These are phyloP conservation scores for Diploptera punctata DNA, from an alignment of 2,888 invertebrate genomes.

Conservation along the genomic window DNA sequence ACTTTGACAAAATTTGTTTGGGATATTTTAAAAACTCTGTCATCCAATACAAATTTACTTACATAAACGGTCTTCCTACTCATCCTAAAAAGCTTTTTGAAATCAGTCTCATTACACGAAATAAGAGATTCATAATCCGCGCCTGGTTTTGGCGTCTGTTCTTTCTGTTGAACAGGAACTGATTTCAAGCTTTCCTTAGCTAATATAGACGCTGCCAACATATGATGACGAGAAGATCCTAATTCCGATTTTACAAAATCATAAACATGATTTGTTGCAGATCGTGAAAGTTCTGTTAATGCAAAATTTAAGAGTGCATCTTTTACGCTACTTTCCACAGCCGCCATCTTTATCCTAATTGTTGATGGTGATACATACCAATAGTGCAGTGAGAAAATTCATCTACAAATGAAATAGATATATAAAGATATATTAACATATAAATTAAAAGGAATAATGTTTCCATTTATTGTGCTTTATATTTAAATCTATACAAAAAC, in stretches of 20 bases:
- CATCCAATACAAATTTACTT: no score
- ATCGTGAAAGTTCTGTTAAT: constrained; percentile 30
- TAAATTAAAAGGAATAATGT: no score
- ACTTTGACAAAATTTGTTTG: no score
- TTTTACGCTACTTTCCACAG: neutral
- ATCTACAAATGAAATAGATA: no score
- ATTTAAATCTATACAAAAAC: no score
- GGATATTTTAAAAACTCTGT: no score
- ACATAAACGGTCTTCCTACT: constrained; percentile 23
- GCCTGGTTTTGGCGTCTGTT: neutral
- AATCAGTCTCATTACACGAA: constrained; percentile 21
- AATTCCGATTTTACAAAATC: constrained; percentile 31
- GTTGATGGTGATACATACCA: no score
- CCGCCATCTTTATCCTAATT: neutral
- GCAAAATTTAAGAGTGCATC: constrained; percentile 38
- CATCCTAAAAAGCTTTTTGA: constrained; percentile 30
- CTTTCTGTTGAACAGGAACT: neutral
- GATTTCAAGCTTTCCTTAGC: neutral
- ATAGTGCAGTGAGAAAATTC: no score
- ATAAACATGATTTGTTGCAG: constrained; percentile 25
- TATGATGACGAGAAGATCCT: neutral
- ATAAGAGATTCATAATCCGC: constrained; percentile 10
- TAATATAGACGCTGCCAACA: neutral
- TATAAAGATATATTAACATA: no score
- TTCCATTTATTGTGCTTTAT: no score